Evolutionary conservation across 2,888 invertebrate species (phyloP).

Genomic region (Ephialtes manifestator): DNA sequence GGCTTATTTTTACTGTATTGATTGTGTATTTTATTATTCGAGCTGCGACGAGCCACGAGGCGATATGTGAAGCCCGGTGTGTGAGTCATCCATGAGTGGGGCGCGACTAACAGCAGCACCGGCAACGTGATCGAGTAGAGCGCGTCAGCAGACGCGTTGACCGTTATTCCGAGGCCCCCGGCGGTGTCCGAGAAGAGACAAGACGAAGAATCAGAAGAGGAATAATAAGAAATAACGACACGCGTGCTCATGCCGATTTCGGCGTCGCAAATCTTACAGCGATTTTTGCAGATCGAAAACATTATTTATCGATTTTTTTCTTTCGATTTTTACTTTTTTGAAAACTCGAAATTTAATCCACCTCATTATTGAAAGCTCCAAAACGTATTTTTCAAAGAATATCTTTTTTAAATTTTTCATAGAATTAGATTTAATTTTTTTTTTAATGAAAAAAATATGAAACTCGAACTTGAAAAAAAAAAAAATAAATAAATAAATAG

Average conservation of each 20-base stretch:
- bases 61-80: not conserved
- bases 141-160: constrained; percentile 59
- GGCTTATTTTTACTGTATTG: constrained; percentile 37
- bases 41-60: not conserved
- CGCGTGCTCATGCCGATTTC: not conserved
- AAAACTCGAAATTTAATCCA: too few species aligned
- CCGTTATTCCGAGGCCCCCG: constrained; percentile 57
- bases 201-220: constrained; percentile 11
- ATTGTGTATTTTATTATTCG: constrained; percentile 51
- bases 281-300: not conserved
- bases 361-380: too few species aligned
- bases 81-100: constrained; percentile 56
- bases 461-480: too few species aligned
- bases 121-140: constrained; percentile 36
- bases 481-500: too few species aligned
- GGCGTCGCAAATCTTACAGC: not conserved
- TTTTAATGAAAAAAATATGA: too few species aligned
- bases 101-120: constrained; percentile 12
- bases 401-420: too few species aligned
- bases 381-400: too few species aligned
- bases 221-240: constrained; percentile 22
- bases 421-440: too few species aligned
- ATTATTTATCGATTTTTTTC: not conserved
- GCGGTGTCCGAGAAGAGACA: constrained; percentile 14
- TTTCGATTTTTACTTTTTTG: too few species aligned